Base-by-base conservation (phyloP, 2,113 vertebrate species). In the Leptobrachium ailaonicum region DNA sequence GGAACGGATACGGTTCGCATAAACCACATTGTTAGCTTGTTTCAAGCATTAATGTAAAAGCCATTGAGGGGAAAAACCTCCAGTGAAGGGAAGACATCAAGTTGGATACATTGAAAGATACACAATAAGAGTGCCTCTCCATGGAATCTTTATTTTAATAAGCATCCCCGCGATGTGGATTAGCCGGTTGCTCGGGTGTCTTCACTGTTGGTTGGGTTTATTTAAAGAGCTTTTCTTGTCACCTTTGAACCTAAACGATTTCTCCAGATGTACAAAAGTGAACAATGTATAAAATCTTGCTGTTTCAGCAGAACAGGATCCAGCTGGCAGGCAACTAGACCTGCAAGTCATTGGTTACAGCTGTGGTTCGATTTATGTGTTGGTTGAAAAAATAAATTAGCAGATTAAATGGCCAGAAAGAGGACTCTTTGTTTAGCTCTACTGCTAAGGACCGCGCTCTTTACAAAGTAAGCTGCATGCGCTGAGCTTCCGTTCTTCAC, bases 371-470 rank as follows among this genome's bases (percentile, higher is more conserved):
- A 93, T 97, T 98, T 97, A 94, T 96, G 92, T 94, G 93, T 95
- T 92, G 92, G 93, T 92, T 95, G 93, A 95, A 96, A 95, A 98
- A 97, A 97, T 97, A 98, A 96, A 96, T 96, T 90, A 93, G 91
- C 85, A 92, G 95, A 96, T 96, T 94, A 95, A 94, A 95, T 93
- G 86, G 86, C 87, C 91, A 89, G 85, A 92, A 92, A 92, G 93
- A 91, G 87, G 88, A 90, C 87, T 90, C 92, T 94, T 93, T 92
- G 93, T 95, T 93, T 92, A 91, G 83, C 85, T 85, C 86, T 88
- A 90, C 88, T 92, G 89, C 90, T 32, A 88, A 87, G 88, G 89
- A 41, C 41, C 41, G 9, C 10, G 88, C 85, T 80, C 89, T 90
- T 91, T 93, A 90, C 91, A 91, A 91, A 89, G 89, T 87, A 89